phyloP scores from a whole-genome alignment of 2,888 invertebrate species.

The Lepidochrysops patricia region DNA sequence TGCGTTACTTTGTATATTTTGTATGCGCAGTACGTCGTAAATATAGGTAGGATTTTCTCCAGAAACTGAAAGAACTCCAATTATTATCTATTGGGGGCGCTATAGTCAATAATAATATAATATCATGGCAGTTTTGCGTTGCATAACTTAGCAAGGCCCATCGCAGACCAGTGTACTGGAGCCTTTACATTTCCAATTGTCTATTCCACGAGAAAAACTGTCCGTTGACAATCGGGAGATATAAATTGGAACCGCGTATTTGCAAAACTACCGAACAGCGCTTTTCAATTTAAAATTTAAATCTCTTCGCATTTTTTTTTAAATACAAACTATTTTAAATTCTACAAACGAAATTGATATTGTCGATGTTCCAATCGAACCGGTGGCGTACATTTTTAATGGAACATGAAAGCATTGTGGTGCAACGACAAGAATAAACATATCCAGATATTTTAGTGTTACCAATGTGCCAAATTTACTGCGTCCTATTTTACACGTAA shows the following conservation, averaged over 20 bases:
- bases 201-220: neutral
- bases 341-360: neutral
- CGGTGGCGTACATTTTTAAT: neutral
- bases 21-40: too few species aligned
- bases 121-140: too few species aligned
- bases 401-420: neutral
- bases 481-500: too few species aligned
- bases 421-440: neutral
- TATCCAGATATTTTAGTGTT: too few species aligned
- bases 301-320: neutral
- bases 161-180: too few species aligned
- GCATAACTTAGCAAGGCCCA: too few species aligned
- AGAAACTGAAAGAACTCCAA: too few species aligned
- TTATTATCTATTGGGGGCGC: too few species aligned
- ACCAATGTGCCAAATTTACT: too few species aligned
- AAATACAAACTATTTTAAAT: neutral
- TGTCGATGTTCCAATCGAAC: neutral
- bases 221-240: neutral
- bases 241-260: neutral
- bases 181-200: neutral
- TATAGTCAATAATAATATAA: too few species aligned
- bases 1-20: too few species aligned
- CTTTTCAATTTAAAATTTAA: neutral
- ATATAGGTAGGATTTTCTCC: too few species aligned
- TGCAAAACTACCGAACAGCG: neutral